phyloP scores from a whole-genome alignment of 1,140 invertebrate genomes.

The Drosophila nasuta region DNA sequence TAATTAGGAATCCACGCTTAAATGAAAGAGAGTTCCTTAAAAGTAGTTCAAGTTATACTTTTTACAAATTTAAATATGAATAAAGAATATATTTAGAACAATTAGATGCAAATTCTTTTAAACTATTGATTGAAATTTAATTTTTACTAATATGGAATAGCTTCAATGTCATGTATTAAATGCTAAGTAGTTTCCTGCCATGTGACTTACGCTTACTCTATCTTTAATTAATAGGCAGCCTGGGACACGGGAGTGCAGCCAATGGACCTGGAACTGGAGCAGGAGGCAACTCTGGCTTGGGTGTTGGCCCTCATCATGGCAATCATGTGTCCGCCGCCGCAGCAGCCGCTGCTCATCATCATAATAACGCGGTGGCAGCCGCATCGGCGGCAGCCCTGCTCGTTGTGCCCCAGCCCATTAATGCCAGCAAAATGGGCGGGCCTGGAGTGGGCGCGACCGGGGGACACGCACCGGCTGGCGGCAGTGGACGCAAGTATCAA shows the following conservation, averaged over 20 bases:
- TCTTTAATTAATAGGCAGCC: slow-evolving; percentile 53
- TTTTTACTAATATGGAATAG: too few species aligned
- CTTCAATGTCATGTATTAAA: too few species aligned
- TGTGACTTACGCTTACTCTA: background rate
- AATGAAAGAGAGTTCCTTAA: too few species aligned
- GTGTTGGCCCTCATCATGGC: slow-evolving; percentile 64
- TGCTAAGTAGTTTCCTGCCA: too few species aligned
- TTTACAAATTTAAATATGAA: too few species aligned
- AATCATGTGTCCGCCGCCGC: slow-evolving; percentile 61
- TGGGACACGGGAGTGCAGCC: slow-evolving; percentile 51
- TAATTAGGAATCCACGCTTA: too few species aligned
- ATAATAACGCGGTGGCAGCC: slow-evolving; percentile 84
- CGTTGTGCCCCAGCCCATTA: slow-evolving; percentile 96
- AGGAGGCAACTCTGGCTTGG: slow-evolving; percentile 85
- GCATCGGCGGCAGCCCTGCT: slow-evolving; percentile 87
- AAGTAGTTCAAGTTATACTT: too few species aligned
- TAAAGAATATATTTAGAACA: too few species aligned
- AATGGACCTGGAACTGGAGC: slow-evolving; percentile 50
- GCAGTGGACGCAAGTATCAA: slow-evolving; percentile 92
- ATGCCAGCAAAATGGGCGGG: slow-evolving; percentile 89
- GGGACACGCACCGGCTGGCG: slow-evolving; percentile 85
- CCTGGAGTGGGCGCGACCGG: slow-evolving; percentile 81
- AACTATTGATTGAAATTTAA: too few species aligned
- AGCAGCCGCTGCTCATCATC: slow-evolving; percentile 73
- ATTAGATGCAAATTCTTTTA: too few species aligned